phyloP scores from a whole-genome alignment of 2,113 vertebrate species.

The Glareola pratincola region DNA sequence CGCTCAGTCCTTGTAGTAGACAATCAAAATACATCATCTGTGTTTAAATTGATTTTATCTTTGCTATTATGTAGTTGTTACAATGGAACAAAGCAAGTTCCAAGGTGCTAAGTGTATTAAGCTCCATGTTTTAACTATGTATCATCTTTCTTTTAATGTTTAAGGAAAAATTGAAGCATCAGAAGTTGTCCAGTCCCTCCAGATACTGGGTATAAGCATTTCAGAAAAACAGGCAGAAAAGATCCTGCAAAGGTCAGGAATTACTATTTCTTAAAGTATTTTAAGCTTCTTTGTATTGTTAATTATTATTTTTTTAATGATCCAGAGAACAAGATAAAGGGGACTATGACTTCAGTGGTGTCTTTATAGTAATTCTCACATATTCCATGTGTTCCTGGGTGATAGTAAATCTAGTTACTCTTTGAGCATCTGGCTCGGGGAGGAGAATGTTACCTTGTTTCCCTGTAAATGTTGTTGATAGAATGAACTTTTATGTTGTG shows the following conservation, averaged over 20 bases:
- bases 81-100: background rate
- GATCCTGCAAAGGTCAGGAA: conserved; percentile 86
- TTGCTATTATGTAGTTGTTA: background rate
- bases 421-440: background rate
- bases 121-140: background rate
- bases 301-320: background rate
- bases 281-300: background rate
- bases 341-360: background rate
- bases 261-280: background rate
- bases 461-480: background rate
- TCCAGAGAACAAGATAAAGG: background rate
- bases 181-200: conserved; percentile 89
- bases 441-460: background rate
- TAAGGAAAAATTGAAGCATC: conserved; percentile 88
- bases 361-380: background rate
- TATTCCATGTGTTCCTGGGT: background rate
- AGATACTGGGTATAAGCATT: conserved; percentile 83
- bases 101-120: background rate
- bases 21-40: background rate
- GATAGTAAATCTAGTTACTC: background rate
- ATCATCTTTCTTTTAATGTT: conserved; percentile 21
- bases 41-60: background rate
- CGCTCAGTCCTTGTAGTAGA: background rate
- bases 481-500: background rate
- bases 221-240: conserved; percentile 81